Evolutionary conservation across 2,113 vertebrate genomes (phyloP), one percentile per base, ranked within the genome.

Genomic region (Malurus alboscapulatus): DNA sequence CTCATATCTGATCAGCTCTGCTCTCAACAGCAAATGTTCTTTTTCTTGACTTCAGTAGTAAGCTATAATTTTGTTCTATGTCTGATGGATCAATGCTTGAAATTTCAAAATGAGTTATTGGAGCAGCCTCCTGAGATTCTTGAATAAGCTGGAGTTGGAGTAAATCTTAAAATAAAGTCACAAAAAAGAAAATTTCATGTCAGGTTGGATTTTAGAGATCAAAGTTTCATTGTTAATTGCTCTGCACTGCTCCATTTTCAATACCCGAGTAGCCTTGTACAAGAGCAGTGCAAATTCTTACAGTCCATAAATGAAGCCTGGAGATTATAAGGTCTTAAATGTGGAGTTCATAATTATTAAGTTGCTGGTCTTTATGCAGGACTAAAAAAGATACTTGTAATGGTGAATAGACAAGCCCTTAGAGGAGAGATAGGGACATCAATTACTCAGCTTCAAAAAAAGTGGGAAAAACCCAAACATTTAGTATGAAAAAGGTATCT

Each of bases 1-100:
- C 71, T 88, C 76, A 88, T 82, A 90, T 91, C 92, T 95, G 95
- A 95, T 93, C 38, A 3, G 27, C 68, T 88, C 47, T 93, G 59
- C 88, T 94, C 85, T 93, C 85, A 91, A 58, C 42, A 90, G 92
- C 96, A 96, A 94, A 95, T 96, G 95, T 96, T 96, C 94, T 91
- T 93, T 95, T 88, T 88, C 84, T 93, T 92, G 58, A 85, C 45
- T 96, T 92, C 81, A 94, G 73, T 84, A 87, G 83, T n/a, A 76
- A 87, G 80, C 91, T 85, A 34, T 94, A 82, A 90, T 93, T 96
- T 95, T 92, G 58, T 80, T 76, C 89, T 84, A 5, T 87, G 67
- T 84, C 82, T 94, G 90, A 94, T 69, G 87, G 93, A 94, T 87
- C 80, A 59, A 65, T 63, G 66, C 85, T 96, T 67, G 82, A 42